A percentile compares a stretch with the other conserved stretches of the same genome.
Conservation (phyloP, 1,140 invertebrate species). For the Macrocentrus cingulum region DNA sequence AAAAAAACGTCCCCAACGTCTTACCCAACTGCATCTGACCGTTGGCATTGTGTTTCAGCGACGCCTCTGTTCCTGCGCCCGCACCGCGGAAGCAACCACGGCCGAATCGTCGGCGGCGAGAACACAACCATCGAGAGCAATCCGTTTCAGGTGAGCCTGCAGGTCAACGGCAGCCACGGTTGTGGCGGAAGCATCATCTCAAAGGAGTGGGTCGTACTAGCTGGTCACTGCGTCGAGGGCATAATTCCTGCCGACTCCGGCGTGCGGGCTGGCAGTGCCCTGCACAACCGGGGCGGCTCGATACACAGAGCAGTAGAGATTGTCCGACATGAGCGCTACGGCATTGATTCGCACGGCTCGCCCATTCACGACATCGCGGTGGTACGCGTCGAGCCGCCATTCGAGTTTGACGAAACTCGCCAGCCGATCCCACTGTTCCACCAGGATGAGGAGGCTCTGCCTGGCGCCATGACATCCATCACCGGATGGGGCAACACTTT, state of each 20-base stretch:
- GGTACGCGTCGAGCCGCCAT: slow-evolving; percentile 17
- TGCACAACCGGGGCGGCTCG: slow-evolving; percentile 15
- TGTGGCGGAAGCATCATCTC: slow-evolving; percentile 66
- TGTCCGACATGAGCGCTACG: slow-evolving; percentile 22
- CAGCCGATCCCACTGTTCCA: slow-evolving; percentile 24
- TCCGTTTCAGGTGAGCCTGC: slow-evolving; percentile 64
- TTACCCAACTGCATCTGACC: not conserved
- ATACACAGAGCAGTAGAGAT: slow-evolving; percentile 20
- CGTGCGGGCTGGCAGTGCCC: slow-evolving; percentile 25
- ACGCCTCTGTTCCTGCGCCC: not conserved
- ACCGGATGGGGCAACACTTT: slow-evolving; percentile 50
- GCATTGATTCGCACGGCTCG: not conserved
- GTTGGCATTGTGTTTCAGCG: slow-evolving; percentile 4
- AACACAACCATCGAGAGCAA: slow-evolving; percentile 61
- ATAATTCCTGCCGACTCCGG: too few species aligned
- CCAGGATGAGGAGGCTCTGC: slow-evolving; percentile 10
- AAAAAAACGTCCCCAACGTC: too few species aligned
- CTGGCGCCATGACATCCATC: slow-evolving; percentile 36
- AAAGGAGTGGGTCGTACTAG: slow-evolving; percentile 61
- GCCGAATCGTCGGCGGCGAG: slow-evolving; percentile 64
- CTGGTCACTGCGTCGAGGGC: slow-evolving; percentile 61
- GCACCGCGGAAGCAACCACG: not conserved
- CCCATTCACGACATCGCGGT: slow-evolving; percentile 31
- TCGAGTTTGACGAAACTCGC: slow-evolving; percentile 25
- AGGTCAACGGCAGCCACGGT: slow-evolving; percentile 56